Conservation (phyloP, 1,140 invertebrate species). For the Drosophila serrata region DNA sequence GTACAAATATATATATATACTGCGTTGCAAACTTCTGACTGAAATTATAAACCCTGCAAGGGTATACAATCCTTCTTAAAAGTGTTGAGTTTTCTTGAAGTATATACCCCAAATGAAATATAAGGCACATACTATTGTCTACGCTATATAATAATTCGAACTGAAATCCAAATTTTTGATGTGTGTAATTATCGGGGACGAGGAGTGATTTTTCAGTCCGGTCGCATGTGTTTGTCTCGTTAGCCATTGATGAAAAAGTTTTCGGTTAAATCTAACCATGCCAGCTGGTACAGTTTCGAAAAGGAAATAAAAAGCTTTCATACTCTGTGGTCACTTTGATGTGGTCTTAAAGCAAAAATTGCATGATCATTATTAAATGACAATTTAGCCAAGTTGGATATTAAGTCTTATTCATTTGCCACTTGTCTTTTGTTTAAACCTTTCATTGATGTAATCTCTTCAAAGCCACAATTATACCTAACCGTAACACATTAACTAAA, state of each 20-base stretch:
- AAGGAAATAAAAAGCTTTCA: neutral
- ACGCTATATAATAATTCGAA: neutral
- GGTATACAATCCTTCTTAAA: no score
- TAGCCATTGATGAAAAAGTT: conserved; percentile 59
- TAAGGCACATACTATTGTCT: neutral
- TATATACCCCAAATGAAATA: neutral
- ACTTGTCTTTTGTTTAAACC: neutral
- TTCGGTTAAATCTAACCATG: conserved; percentile 20
- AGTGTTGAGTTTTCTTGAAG: no score
- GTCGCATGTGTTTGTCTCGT: conserved; percentile 46
- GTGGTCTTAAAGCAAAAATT: conserved; percentile 6
- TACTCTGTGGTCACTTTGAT: conserved; percentile 23
- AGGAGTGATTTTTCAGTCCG: conserved; percentile 16
- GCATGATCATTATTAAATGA: neutral
- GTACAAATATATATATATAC: no score
- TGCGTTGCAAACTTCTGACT: no score
- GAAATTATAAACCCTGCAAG: no score
- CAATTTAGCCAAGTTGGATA: neutral
- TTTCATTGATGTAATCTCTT: neutral
- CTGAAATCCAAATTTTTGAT: conserved; percentile 5
- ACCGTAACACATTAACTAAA: neutral
- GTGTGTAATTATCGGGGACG: conserved; percentile 29
- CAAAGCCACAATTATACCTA: neutral
- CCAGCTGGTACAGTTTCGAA: conserved; percentile 42
- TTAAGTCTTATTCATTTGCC: neutral